Evolutionary conservation across 1,140 invertebrate genomes (phyloP).

Genomic region (Triops cancriformis): DNA sequence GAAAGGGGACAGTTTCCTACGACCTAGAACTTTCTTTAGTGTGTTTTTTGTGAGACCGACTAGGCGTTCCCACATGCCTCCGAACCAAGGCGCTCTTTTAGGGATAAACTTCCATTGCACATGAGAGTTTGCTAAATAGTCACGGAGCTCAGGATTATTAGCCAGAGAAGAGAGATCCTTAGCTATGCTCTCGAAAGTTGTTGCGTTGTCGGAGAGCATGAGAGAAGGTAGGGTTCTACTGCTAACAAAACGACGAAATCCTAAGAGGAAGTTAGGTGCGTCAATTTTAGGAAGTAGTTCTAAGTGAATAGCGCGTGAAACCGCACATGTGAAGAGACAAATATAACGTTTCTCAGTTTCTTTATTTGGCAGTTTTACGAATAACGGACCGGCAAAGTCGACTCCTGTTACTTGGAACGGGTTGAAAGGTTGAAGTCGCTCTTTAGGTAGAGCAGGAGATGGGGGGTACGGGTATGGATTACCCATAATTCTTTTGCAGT

Average conservation of each 20-base stretch:
- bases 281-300: background rate
- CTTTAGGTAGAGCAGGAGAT: background rate
- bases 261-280: no score
- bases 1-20: background rate
- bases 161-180: background rate
- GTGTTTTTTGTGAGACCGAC: no score
- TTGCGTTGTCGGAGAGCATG: no score
- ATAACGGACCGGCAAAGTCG: background rate
- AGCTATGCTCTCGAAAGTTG: conserved; percentile 34
- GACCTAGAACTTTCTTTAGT: conserved; percentile 18
- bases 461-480: background rate
- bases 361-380: background rate
- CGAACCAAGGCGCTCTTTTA: no score
- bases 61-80: no score
- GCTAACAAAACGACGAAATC: no score
- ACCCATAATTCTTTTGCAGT: background rate
- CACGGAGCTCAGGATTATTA: no score
- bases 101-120: no score
- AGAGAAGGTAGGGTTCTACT: no score
- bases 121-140: no score
- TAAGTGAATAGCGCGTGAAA: conserved; percentile 18
- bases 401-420: conserved; percentile 15
- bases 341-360: no score
- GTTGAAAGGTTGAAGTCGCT: background rate
- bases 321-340: conserved; percentile 21